Percentiles rank a stretch among this genome's conserved stretches.
Conservation (phyloP, 2,797 vertebrate species). For the Premnoplex brunnescens region DNA sequence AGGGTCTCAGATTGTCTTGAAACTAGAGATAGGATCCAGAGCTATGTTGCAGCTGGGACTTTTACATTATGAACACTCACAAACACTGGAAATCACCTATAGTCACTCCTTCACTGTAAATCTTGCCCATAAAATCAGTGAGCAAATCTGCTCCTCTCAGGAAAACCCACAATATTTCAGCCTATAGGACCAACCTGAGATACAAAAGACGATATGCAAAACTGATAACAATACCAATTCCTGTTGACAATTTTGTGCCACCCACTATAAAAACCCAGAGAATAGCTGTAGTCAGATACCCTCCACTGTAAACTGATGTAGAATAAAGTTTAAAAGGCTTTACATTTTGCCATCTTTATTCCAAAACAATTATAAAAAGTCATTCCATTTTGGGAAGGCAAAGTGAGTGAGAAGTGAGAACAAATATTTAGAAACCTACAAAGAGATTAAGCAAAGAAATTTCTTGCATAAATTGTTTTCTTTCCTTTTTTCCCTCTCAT, state of each 20-base stretch:
- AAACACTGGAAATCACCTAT: neutral
- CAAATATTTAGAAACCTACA: neutral
- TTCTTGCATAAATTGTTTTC: neutral
- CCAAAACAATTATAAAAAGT: neutral
- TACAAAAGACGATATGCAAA: neutral
- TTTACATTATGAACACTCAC: neutral
- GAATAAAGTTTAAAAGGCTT: neutral
- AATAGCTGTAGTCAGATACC: neutral
- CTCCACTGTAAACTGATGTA: neutral
- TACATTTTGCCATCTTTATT: neutral
- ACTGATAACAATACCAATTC: neutral
- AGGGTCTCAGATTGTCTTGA: neutral
- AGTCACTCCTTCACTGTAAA: neutral
- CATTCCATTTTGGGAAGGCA: neutral
- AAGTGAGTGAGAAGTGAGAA: neutral
- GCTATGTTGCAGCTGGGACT: neutral
- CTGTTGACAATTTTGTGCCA: neutral
- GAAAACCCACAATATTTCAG: neutral
- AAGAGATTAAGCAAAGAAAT: neutral
- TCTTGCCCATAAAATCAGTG: neutral
- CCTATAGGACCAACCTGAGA: neutral
- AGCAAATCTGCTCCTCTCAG: neutral
- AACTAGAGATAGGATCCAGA: neutral
- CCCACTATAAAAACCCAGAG: neutral
- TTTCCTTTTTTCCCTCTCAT: neutral